These are phyloP conservation scores for Enteromius paludinosus DNA, from an alignment of 2,797 vertebrate species.

Conservation along the genomic window DNA sequence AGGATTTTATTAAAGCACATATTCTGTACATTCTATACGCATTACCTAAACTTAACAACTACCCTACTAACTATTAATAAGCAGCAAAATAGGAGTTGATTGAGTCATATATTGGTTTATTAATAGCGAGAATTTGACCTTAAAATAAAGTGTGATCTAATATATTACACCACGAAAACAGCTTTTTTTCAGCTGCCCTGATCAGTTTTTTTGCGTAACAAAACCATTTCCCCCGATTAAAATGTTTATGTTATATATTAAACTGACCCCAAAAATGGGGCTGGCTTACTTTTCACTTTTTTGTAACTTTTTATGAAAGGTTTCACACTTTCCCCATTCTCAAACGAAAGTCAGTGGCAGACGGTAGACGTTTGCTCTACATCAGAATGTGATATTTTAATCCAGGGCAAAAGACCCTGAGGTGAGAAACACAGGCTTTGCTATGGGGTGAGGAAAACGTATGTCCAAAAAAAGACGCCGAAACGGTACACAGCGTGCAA, in stretches of 20 bases:
- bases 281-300: neutral
- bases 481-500: slow-evolving; percentile 6
- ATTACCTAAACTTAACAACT: neutral
- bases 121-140: neutral
- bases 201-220: neutral
- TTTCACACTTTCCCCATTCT: neutral
- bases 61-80: neutral
- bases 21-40: neutral
- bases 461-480: slow-evolving; percentile 16
- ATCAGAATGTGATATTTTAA: slow-evolving; percentile 12
- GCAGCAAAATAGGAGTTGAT: neutral
- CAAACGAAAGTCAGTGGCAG: neutral
- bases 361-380: neutral
- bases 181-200: neutral
- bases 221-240: neutral
- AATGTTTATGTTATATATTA: neutral
- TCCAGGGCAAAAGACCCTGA: neutral
- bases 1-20: neutral
- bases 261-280: neutral
- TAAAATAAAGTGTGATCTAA: neutral
- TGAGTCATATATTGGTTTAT: neutral
- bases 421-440: slow-evolving; percentile 12
- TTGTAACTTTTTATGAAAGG: neutral
- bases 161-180: neutral
- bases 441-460: neutral